Conservation (phyloP, 2,888 invertebrate genomes). For the Carabus problematicus region DNA sequence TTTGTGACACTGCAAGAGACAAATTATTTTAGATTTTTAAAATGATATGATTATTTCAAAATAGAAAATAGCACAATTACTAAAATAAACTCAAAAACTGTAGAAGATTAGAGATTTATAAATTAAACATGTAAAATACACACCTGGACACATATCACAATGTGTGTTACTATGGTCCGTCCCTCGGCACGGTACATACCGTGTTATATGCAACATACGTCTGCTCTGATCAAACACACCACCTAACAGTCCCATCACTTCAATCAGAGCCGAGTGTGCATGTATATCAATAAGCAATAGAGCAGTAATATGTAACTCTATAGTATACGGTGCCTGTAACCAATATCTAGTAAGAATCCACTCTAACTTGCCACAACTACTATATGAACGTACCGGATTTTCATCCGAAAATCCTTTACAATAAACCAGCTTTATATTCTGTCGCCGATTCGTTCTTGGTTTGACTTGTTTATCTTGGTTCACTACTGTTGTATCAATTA, state of each 20-base stretch:
- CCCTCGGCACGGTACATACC: conserved; percentile 71
- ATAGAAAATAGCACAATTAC: not conserved
- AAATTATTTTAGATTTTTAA: conserved; percentile 21
- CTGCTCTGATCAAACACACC: conserved; percentile 60
- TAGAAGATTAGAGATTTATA: not conserved
- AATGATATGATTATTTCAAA: no score
- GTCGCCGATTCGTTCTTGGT: conserved; percentile 58
- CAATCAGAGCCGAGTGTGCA: conserved; percentile 71
- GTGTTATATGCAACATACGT: conserved; percentile 59
- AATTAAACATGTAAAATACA: conserved; percentile 14
- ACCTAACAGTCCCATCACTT: conserved; percentile 79
- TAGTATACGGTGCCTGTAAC: conserved; percentile 68
- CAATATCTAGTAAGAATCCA: conserved; percentile 26
- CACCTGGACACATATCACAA: conserved; percentile 81
- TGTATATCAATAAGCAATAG: conserved; percentile 74
- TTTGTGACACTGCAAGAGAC: conserved; percentile 66
- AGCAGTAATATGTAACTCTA: conserved; percentile 66
- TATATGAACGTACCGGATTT: conserved; percentile 61
- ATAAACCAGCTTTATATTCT: conserved; percentile 65
- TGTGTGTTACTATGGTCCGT: conserved; percentile 69
- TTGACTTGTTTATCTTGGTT: conserved; percentile 57
- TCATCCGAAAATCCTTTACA: conserved; percentile 67
- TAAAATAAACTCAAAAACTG: not conserved
- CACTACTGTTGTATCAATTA: conserved; percentile 60
- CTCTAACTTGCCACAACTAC: not conserved